phyloP scores from a whole-genome alignment of 2,113 vertebrate species.

The Ophthalmolycus amberensis region DNA sequence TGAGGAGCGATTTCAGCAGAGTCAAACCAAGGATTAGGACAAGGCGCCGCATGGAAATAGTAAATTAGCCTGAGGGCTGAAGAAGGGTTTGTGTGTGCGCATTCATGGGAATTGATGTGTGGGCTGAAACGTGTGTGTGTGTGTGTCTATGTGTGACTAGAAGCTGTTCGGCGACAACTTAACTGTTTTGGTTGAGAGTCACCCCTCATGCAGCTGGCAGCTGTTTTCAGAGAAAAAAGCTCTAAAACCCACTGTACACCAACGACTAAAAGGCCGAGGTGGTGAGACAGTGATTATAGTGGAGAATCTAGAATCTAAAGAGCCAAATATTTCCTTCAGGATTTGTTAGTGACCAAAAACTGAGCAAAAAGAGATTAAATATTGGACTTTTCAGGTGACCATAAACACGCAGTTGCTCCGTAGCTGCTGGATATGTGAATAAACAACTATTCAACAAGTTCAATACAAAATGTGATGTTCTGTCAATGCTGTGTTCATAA shows the following conservation, averaged over 20 bases:
- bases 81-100: conserved; percentile 19
- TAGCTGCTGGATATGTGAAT: background rate
- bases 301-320: background rate
- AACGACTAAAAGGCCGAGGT: background rate
- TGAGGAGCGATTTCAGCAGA: conserved; percentile 46
- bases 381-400: background rate
- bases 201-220: background rate
- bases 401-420: background rate
- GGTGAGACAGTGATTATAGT: background rate
- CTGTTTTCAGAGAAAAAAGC: background rate
- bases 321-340: background rate
- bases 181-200: background rate
- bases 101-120: conserved; percentile 15
- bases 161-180: background rate
- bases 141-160: background rate
- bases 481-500: background rate
- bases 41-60: conserved; percentile 75
- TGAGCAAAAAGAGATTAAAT: background rate
- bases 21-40: conserved; percentile 72
- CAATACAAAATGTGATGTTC: background rate
- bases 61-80: conserved; percentile 74
- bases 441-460: background rate
- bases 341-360: background rate
- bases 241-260: background rate
- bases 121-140: background rate